Percentiles rank a stretch among this genome's conserved stretches.
Evolutionary conservation across 2,888 invertebrate species (phyloP).

Genomic region (Melanargia galathea): DNA sequence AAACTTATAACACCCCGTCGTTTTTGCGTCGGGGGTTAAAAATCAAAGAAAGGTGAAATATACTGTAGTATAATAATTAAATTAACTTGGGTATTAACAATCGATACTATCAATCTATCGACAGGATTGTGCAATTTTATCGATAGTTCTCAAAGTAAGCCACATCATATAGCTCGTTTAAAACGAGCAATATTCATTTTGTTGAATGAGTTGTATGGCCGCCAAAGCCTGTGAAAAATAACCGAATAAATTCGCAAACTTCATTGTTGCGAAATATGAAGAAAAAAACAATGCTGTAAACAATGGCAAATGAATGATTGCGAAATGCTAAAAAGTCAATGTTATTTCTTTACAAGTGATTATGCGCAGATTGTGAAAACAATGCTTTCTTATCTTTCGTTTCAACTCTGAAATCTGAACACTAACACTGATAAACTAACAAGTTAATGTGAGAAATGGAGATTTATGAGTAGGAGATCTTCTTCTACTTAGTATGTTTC

Average conservation of each 20-base stretch:
- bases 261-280: constrained; percentile 7
- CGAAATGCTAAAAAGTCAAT: constrained; percentile 25
- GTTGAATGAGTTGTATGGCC: neutral
- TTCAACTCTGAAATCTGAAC: constrained; percentile 8
- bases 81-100: no score
- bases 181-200: neutral
- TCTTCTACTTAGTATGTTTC: neutral
- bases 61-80: no score
- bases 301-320: constrained; percentile 26
- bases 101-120: no score
- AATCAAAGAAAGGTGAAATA: no score
- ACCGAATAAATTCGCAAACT: constrained; percentile 20
- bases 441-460: neutral
- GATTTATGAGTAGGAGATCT: constrained; percentile 2
- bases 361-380: constrained; percentile 20
- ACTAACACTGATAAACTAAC: constrained; percentile 15
- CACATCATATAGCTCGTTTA: no score
- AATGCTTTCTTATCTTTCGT: constrained; percentile 30
- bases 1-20: no score
- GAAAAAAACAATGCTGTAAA: constrained; percentile 25
- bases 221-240: constrained; percentile 21
- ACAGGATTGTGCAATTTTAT: no score
- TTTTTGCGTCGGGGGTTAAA: no score
- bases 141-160: no score
- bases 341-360: constrained; percentile 28